Percentiles rank a stretch among this genome's conserved stretches.
Evolutionary conservation across 2,113 vertebrate genomes (phyloP).

Genomic region (Bothrops jararaca): DNA sequence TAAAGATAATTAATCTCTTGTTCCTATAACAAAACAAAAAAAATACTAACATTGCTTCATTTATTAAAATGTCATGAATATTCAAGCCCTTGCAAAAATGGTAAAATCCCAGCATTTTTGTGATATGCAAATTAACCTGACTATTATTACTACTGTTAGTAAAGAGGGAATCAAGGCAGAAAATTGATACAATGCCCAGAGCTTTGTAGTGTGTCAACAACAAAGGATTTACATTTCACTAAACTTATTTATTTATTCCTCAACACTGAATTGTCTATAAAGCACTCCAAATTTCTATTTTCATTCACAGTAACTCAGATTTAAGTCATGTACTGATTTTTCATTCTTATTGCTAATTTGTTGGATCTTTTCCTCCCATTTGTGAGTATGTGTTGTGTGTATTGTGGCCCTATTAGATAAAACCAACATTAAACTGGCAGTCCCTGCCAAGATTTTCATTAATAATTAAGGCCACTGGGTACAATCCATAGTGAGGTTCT

Average conservation of each 20-base stretch:
- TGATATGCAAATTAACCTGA: slow-evolving; percentile 37
- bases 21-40: slow-evolving; percentile 12
- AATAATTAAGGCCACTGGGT: background rate
- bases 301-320: background rate
- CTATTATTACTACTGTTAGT: slow-evolving; percentile 43
- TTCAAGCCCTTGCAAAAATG: slow-evolving; percentile 31
- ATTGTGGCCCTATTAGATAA: background rate
- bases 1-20: slow-evolving; percentile 53
- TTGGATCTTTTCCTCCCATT: background rate
- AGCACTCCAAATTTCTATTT: background rate
- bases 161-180: slow-evolving; percentile 36
- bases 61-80: slow-evolving; percentile 29
- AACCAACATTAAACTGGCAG: background rate
- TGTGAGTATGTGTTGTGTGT: background rate
- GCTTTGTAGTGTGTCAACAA: slow-evolving; percentile 25
- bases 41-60: slow-evolving; percentile 52
- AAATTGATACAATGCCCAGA: slow-evolving; percentile 41
- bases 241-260: slow-evolving; percentile 12
- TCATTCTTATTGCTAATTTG: background rate
- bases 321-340: slow-evolving; percentile 2
- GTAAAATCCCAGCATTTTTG: slow-evolving; percentile 38
- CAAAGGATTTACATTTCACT: slow-evolving; percentile 36
- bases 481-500: background rate
- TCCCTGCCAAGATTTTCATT: slow-evolving; percentile 31
- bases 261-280: background rate